Evolutionary conservation across 2,888 invertebrate species (phyloP).

Genomic region (Cacoxenus indagator): DNA sequence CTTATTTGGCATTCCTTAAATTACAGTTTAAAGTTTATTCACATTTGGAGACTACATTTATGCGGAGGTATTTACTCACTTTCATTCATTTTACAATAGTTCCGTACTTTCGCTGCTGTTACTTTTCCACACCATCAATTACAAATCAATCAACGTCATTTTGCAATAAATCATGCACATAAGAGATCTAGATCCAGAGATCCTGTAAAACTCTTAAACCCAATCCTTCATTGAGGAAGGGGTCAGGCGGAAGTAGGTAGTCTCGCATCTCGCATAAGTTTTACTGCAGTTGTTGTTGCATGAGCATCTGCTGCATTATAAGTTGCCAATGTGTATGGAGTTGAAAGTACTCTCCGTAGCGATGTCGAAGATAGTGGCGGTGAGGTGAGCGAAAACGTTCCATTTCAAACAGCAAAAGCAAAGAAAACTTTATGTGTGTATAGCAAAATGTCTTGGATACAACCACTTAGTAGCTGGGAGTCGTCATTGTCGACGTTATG

Average conservation of each 20-base stretch:
- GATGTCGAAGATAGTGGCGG: background rate
- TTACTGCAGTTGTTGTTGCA: conserved; percentile 21
- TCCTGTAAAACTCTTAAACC: background rate
- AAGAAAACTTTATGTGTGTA: conserved; percentile 50
- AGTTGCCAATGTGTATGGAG: conserved; percentile 27
- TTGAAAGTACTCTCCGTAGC: background rate
- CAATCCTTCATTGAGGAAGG: too few species aligned
- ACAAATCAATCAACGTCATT: conserved; percentile 57
- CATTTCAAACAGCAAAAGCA: conserved; percentile 13
- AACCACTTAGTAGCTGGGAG: background rate
- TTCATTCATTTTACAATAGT: background rate
- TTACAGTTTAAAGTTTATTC: background rate
- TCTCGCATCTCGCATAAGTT: conserved; percentile 24
- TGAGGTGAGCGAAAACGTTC: background rate
- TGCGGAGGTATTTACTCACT: background rate
- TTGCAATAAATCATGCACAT: conserved; percentile 58
- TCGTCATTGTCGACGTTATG: conserved; percentile 20
- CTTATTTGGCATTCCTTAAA: background rate
- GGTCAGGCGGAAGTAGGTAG: too few species aligned
- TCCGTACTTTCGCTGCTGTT: conserved; percentile 21
- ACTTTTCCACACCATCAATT: conserved; percentile 58
- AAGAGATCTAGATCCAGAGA: conserved; percentile 43
- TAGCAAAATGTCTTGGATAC: background rate
- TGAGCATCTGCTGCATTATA: conserved; percentile 53
- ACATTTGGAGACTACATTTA: background rate